Conservation (phyloP, 2,113 vertebrate species). For the Coregonus clupeaformis region DNA sequence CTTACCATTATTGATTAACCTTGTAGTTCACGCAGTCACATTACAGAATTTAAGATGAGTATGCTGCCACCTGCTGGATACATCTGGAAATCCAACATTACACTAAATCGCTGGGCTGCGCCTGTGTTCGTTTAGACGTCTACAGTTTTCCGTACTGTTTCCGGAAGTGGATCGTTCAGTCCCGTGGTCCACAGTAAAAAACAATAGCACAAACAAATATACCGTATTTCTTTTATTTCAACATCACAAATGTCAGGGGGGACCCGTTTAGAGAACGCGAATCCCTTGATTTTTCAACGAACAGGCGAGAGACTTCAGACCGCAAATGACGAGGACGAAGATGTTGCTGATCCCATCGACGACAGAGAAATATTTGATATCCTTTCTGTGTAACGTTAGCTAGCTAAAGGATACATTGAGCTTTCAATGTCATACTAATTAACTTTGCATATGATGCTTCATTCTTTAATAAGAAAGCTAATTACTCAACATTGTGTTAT, state of each 20-base stretch:
- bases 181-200: too few relatives aligned
- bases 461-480: too few relatives aligned
- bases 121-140: not conserved
- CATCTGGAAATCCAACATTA: not conserved
- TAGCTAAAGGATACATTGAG: not conserved
- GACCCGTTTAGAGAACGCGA: conserved; percentile 79
- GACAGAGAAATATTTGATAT: conserved; percentile 72
- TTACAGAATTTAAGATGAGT: not conserved
- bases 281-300: conserved; percentile 80
- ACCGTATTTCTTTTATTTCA: conserved; percentile 34
- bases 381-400: conserved; percentile 26
- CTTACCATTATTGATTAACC: not conserved
- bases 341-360: conserved; percentile 64
- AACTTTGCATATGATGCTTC: too few relatives aligned
- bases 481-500: too few relatives aligned
- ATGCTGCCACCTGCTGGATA: conserved; percentile 4
- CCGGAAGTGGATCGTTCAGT: not conserved
- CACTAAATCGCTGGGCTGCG: not conserved
- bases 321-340: conserved; percentile 74
- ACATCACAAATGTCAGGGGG: conserved; percentile 40
- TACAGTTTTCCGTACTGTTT: not conserved
- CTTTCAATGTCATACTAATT: too few relatives aligned
- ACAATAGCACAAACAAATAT: conserved; percentile 37
- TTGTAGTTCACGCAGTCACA: not conserved
- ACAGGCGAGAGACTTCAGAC: conserved; percentile 73